Evolutionary conservation across 2,888 invertebrate species (phyloP), one percentile per base, ranked within the genome.

Genomic region (Macrosiphum euphorbiae): DNA sequence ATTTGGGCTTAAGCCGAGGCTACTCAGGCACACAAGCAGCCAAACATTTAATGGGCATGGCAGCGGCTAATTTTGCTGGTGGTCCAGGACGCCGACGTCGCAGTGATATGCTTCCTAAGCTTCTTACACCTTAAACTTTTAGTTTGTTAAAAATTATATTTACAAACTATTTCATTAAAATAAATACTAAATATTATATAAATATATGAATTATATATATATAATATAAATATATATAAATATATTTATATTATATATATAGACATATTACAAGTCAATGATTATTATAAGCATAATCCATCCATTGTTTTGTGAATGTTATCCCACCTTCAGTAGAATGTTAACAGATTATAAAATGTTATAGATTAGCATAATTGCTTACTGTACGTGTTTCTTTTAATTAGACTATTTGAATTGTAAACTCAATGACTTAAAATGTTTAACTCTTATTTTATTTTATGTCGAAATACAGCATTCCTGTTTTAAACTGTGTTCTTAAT

Each of bases 1-100:
- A 99, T 95, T 96, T 98, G 95, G 99, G 99, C 1, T 96, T 99
- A 94, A 98, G 97, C 95, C 97, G 98, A 91, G 98, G 98, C 50
- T 98, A 97, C 96, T 98, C 98, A 87, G 98, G 98, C 0, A 97
- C 98, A 55, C 98, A 98, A 95, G 98, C 98, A 94, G 98, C 98
- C 95, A 98, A 98, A 96, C 98, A 98, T 96, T 97, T 98, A 95
- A 98, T 98, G 97, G 98, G 98, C 8, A 96, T 98, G 92, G 98
- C 98, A 86, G 98, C 98, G 0, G 98, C 98, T 95, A 98, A 98
- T 96, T 98, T 97, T 96, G 98, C 98, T 47, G 98, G 98, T 4
- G 98, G 98, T 24, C 98, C 98, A 1, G 98, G 98, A 95, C 97
- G 98, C 96, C 98, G 98, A 97, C 97, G 98, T 95, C 97, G 98